Conservation (phyloP, 2,888 invertebrate genomes). For the Ypsolopha scabrella region DNA sequence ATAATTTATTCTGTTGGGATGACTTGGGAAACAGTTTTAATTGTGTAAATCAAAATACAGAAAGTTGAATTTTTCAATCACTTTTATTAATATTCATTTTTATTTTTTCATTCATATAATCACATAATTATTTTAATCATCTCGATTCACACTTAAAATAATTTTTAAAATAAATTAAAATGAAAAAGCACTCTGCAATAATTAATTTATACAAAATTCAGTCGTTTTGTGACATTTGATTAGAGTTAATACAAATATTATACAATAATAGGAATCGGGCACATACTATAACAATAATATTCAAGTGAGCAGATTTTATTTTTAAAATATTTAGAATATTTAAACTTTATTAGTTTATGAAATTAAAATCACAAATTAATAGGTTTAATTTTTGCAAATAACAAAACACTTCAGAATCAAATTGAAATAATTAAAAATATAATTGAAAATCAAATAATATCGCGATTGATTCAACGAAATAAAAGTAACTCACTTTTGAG, state of each 20-base stretch:
- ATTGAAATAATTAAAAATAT: constrained; percentile 26
- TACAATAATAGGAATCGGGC: constrained; percentile 69
- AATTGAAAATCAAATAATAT: constrained; percentile 29
- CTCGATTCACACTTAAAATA: constrained; percentile 65
- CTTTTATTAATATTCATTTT: constrained; percentile 61
- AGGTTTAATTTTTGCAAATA: not conserved
- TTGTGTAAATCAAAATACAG: constrained; percentile 15
- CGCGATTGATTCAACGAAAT: constrained; percentile 51
- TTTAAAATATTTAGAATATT: not conserved
- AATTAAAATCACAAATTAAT: not conserved
- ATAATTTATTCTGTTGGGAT: too few species aligned
- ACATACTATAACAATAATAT: constrained; percentile 45
- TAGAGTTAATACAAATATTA: constrained; percentile 51
- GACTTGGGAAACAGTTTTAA: too few species aligned
- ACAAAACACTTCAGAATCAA: constrained; percentile 27
- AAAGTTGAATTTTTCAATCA: constrained; percentile 34
- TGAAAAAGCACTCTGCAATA: constrained; percentile 61
- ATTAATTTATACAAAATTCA: constrained; percentile 59
- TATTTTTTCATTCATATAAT: constrained; percentile 58
- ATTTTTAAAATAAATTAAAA: constrained; percentile 65
- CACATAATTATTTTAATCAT: constrained; percentile 64
- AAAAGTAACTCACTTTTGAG: constrained; percentile 53
- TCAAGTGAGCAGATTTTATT: constrained; percentile 32
- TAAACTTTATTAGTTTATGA: not conserved
- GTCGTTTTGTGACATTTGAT: constrained; percentile 66